Conservation (phyloP, 2,888 invertebrate species). For the Megamerina dolium region DNA sequence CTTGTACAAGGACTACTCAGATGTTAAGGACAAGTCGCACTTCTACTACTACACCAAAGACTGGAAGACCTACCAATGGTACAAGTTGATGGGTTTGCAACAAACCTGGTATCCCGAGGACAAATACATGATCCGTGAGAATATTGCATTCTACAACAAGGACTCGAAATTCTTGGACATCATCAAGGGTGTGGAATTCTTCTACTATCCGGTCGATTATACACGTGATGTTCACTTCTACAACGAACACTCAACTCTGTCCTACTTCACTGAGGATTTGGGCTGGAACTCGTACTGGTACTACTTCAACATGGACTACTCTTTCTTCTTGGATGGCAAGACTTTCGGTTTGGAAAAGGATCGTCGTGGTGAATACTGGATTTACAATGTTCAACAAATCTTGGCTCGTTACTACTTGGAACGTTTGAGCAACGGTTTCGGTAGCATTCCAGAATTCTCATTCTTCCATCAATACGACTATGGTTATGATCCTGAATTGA, state of each 20-base stretch:
- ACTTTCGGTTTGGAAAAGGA: conserved; percentile 52
- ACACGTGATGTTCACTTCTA: conserved; percentile 52
- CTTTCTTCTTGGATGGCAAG: conserved; percentile 59
- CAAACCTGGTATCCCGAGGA: conserved; percentile 34
- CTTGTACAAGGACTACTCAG: conserved; percentile 35
- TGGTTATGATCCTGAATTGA: conserved; percentile 57
- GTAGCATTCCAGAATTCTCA: conserved; percentile 55
- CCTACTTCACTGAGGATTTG: conserved; percentile 67
- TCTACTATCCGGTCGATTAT: conserved; percentile 55
- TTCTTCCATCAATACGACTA: conserved; percentile 51
- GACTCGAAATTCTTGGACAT: conserved; percentile 31
- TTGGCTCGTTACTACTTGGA: conserved; percentile 65
- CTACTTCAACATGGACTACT: conserved; percentile 55
- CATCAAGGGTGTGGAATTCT: conserved; percentile 29
- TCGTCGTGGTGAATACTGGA: conserved; percentile 60
- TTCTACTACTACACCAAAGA: conserved; percentile 34
- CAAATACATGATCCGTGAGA: conserved; percentile 35
- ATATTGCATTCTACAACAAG: conserved; percentile 25
- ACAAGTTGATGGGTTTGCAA: conserved; percentile 38
- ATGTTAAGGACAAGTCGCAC: conserved; percentile 17
- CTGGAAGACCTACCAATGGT: conserved; percentile 41
- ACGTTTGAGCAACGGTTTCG: conserved; percentile 59
- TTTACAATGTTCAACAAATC: conserved; percentile 62
- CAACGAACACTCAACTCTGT: conserved; percentile 56
- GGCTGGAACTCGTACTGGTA: conserved; percentile 62